A percentile compares a stretch with the other conserved stretches of the same genome.
Evolutionary conservation across 2,888 invertebrate species (phyloP).

Genomic region (Calliscelio sp.): DNA sequence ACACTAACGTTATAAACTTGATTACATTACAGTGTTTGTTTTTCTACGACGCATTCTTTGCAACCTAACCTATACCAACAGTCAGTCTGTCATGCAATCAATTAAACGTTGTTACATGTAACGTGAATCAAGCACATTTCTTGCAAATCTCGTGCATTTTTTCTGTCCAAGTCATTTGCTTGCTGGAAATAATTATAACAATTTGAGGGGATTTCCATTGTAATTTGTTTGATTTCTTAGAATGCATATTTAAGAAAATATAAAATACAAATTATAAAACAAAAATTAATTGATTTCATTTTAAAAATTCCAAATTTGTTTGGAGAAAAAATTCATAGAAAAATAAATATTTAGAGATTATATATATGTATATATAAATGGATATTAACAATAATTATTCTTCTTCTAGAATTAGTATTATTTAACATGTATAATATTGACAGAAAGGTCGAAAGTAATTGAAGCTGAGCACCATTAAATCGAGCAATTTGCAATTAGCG

Average conservation of each 20-base stretch:
- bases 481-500: conserved; percentile 19
- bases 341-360: no score
- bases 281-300: no score
- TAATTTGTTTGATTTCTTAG: no score
- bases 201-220: conserved; percentile 1
- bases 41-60: conserved; percentile 23
- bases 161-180: conserved; percentile 5
- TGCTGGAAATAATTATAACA: background rate
- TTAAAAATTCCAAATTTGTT: no score
- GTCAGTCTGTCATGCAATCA: conserved; percentile 11
- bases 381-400: no score
- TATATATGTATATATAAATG: no score
- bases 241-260: no score
- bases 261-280: no score
- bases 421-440: no score
- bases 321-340: no score
- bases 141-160: conserved; percentile 16
- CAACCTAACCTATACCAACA: conserved; percentile 16
- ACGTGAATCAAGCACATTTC: conserved; percentile 14
- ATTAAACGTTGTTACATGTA: conserved; percentile 2
- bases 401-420: no score
- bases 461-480: background rate
- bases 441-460: background rate
- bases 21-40: conserved; percentile 14
- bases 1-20: conserved; percentile 1